A percentile compares a stretch with the other conserved stretches of the same genome.
These are phyloP conservation scores for Scaptomyza montana DNA, from an alignment of 1,140 invertebrate genomes.

Conservation along the genomic window DNA sequence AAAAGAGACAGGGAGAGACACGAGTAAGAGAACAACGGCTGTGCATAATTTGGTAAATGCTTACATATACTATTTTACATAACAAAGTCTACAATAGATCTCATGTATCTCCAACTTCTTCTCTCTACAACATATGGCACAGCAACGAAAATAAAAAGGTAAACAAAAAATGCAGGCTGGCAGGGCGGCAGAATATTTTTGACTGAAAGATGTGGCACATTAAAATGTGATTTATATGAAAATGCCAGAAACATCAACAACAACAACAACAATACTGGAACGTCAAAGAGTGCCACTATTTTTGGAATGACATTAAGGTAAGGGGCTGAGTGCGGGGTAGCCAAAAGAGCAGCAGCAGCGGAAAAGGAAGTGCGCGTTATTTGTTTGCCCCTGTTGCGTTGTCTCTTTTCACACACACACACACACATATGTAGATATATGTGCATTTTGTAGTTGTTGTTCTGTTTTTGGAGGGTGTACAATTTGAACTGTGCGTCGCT, in stretches of 20 bases:
- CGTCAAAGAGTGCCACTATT: conserved; percentile 47
- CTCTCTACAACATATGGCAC: conserved; percentile 34
- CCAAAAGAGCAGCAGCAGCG: conserved; percentile 10
- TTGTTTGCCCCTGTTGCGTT: conserved; percentile 38
- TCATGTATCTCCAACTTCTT: background rate
- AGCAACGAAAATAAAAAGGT: conserved; percentile 21
- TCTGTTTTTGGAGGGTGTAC: conserved; percentile 26
- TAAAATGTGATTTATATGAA: conserved; percentile 67
- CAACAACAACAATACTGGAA: background rate
- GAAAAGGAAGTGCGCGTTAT: conserved; percentile 68
- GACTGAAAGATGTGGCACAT: conserved; percentile 57
- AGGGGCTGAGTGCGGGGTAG: conserved; percentile 4
- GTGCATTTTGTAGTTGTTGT: background rate
- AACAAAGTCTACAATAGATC: conserved; percentile 12
- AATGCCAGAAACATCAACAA: conserved; percentile 29
- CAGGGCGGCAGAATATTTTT: conserved; percentile 11
- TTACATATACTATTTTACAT: conserved; percentile 37
- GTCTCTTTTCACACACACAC: conserved; percentile 1
- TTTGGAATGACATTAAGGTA: conserved; percentile 51
- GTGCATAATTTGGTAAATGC: conserved; percentile 13
- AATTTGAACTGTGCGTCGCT: conserved; percentile 15
- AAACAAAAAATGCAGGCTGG: conserved; percentile 39
- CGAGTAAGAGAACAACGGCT: background rate
- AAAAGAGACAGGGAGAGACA: background rate
- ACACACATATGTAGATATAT: background rate